Base-by-base conservation (phyloP, 92 coral and sea anemone genomes). In the Actinostola sp. region DNA sequence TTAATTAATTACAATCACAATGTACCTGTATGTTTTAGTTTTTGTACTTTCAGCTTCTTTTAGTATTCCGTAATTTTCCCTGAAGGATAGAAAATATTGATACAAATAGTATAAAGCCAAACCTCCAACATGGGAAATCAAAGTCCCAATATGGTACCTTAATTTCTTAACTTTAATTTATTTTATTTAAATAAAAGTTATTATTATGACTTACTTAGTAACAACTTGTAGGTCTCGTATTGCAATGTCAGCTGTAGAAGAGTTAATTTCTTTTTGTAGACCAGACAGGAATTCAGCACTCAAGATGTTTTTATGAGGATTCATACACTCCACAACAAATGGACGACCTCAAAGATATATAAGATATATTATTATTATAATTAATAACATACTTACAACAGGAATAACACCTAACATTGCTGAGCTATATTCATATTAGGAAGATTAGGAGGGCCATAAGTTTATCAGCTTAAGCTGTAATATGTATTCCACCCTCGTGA, bases 1-100 rank as follows among this genome's bases (percentile, higher is more conserved):
- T n/a, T n/a, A n/a, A 15, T 12, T 34, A 7, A 34, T 35, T 16
- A 62, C 34, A 62, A 27, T 8, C 7, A 34, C 23, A 62, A 62
- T 62, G 16, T 72, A 95, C 99, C 87, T 85, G 82, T 95, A 95
- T n/a, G 92, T 78, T 77, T 95, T 95, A 0, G 99, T 95, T 66
- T 95, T 95, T 60, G 82, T 91, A 13, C 75, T 86, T 65, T 95
- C 99, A 0, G 93, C 97, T 41, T 95, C 99, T 60, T 95, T 95
- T 20, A 95, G 71, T 34, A 61, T 67, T 10, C 50, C 61, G 64
- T 88, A 85, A 48, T 95, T 89, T 19, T 91, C 95, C 74, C 99
- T 95, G 1, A 63, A 58, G 23, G 3, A 7, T 13, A 57, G 34
- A 53, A 31, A 15, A 7, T n/a, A n/a, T n/a, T n/a, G n/a, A n/a